Evolutionary conservation across 1,140 invertebrate genomes (phyloP).

Genomic region (Drosophila pruinosa): DNA sequence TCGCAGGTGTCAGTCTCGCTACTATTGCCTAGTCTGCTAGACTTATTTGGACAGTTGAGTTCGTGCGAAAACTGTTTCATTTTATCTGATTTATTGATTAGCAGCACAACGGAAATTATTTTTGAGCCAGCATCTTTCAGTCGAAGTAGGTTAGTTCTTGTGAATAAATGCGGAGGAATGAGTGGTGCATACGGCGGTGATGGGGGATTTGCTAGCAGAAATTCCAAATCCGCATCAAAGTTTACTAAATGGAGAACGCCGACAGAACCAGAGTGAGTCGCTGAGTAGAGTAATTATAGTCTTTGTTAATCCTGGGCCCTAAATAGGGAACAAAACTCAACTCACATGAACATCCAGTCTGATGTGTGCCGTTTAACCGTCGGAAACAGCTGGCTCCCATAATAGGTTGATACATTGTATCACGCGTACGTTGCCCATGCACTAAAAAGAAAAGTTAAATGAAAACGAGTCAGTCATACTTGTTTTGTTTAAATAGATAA

Average conservation of each 20-base stretch:
- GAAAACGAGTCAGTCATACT: no score
- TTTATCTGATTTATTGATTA: slow-evolving; percentile 82
- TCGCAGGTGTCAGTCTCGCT: slow-evolving; percentile 65
- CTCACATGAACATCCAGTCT: slow-evolving; percentile 95
- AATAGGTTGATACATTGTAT: slow-evolving; percentile 92
- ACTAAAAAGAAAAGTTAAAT: no score
- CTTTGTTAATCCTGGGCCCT: background rate
- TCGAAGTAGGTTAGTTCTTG: slow-evolving; percentile 83
- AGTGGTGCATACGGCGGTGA: slow-evolving; percentile 89
- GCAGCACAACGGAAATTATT: slow-evolving; percentile 84
- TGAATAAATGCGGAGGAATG: slow-evolving; percentile 87
- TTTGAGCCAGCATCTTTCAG: slow-evolving; percentile 83
- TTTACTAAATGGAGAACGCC: slow-evolving; percentile 92
- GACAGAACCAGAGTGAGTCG: slow-evolving; percentile 88
- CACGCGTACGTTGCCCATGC: slow-evolving; percentile 86
- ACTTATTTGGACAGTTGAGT: slow-evolving; percentile 92
- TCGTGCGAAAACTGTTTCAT: slow-evolving; percentile 87
- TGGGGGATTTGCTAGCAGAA: slow-evolving; percentile 87
- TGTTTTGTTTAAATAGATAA: no score
- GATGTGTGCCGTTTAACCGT: slow-evolving; percentile 95
- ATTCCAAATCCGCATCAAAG: slow-evolving; percentile 86
- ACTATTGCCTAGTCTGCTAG: slow-evolving; percentile 84
- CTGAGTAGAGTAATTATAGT: slow-evolving; percentile 75
- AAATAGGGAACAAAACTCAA: slow-evolving; percentile 41
- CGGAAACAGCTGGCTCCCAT: slow-evolving; percentile 91